Evolutionary conservation across 2,797 vertebrate genomes (phyloP).

Genomic region (Alcedo atthis): DNA sequence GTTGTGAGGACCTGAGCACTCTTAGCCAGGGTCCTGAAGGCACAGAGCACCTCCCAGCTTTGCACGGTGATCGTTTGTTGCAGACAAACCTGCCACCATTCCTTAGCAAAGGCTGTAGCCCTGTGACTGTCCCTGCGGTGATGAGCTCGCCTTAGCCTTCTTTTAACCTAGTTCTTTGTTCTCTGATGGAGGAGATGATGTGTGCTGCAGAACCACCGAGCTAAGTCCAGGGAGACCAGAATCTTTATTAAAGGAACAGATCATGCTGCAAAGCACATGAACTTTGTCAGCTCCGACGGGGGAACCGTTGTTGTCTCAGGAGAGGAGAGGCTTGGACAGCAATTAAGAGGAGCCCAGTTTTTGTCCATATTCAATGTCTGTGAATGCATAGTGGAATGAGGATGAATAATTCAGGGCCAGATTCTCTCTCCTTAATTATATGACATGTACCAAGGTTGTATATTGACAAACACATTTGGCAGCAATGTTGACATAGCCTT

Average conservation of each 20-base stretch:
- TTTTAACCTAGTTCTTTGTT: neutral
- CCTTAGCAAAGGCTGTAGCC: neutral
- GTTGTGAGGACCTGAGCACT: neutral
- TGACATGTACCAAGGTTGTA: neutral
- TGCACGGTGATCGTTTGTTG: neutral
- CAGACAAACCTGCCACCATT: neutral
- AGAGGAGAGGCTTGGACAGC: neutral
- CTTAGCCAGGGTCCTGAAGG: neutral
- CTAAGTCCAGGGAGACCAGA: neutral
- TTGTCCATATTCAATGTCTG: neutral
- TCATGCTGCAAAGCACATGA: neutral
- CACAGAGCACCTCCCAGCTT: neutral
- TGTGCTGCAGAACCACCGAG: neutral
- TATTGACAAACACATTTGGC: neutral
- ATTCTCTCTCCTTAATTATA: neutral
- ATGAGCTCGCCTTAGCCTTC: neutral
- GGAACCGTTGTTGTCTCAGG: neutral
- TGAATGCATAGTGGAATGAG: neutral
- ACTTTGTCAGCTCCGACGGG: neutral
- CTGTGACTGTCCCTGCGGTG: neutral
- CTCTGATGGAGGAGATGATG: slow-evolving; percentile 9
- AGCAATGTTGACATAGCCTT: neutral
- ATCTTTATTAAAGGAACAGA: slow-evolving; percentile 15
- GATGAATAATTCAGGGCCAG: neutral
- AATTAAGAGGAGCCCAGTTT: neutral